Evolutionary conservation across 2,797 vertebrate genomes (phyloP).

Genomic region (Aselliscus stoliczkanus): DNA sequence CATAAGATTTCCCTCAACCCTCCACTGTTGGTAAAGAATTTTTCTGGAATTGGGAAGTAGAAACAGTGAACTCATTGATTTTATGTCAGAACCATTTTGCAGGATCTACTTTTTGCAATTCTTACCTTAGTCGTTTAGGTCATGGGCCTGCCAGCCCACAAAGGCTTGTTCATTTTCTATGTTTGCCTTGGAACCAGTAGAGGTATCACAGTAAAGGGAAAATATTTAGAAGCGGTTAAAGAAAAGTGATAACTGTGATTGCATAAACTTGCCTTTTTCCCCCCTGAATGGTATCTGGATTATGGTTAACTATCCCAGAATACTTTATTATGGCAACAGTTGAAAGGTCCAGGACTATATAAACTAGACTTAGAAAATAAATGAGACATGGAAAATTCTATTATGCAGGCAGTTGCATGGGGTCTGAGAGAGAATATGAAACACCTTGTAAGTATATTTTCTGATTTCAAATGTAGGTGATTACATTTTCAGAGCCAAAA

Average conservation of each 20-base stretch:
- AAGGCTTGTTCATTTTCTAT: constrained; percentile 39
- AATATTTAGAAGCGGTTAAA: neutral
- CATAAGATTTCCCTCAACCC: neutral
- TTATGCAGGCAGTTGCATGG: neutral
- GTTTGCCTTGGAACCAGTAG: constrained; percentile 55
- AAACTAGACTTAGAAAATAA: constrained; percentile 38
- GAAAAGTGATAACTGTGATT: constrained; percentile 55
- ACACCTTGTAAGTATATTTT: constrained; percentile 70
- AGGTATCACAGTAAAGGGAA: neutral
- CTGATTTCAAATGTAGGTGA: neutral
- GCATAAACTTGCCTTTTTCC: neutral
- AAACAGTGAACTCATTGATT: constrained; percentile 32
- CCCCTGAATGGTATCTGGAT: neutral
- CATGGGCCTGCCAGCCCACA: constrained; percentile 20
- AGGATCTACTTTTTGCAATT: neutral
- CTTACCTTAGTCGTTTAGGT: neutral
- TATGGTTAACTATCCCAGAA: neutral
- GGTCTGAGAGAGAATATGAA: constrained; percentile 56
- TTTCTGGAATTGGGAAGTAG: neutral
- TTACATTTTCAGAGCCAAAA: neutral
- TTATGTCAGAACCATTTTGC: neutral
- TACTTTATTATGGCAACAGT: neutral
- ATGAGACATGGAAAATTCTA: neutral
- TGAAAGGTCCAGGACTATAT: constrained; percentile 30
- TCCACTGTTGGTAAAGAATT: neutral